These are phyloP conservation scores for Abrostola triplasia DNA, from an alignment of 2,888 invertebrate genomes.

Conservation along the genomic window DNA sequence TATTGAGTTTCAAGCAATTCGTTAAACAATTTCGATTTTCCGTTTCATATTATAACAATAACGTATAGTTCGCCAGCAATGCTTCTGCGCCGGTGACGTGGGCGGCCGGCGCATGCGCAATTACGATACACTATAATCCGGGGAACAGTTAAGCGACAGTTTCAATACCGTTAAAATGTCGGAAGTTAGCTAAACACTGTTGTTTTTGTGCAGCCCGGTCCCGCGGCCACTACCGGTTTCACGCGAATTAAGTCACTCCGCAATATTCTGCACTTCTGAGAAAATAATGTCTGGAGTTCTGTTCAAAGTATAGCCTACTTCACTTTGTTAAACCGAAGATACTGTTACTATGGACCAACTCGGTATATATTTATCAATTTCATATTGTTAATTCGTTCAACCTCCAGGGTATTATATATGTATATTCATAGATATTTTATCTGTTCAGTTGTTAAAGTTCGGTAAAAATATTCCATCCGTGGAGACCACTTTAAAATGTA, in stretches of 20 bases:
- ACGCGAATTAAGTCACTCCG: constrained; percentile 13
- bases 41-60: constrained; percentile 47
- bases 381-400: too few species aligned
- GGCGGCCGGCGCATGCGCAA: constrained; percentile 28
- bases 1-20: constrained; percentile 26
- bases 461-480: too few species aligned
- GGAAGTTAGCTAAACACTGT: constrained; percentile 34
- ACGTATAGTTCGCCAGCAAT: constrained; percentile 25
- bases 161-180: constrained; percentile 47
- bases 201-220: constrained; percentile 35
- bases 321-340: not conserved
- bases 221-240: constrained; percentile 9
- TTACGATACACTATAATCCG: constrained; percentile 45
- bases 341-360: too few species aligned
- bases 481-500: not conserved
- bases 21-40: constrained; percentile 40
- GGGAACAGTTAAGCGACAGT: constrained; percentile 40
- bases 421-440: too few species aligned
- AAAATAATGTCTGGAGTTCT: constrained; percentile 1
- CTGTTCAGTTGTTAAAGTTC: too few species aligned
- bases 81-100: constrained; percentile 42
- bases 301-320: not conserved
- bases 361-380: too few species aligned
- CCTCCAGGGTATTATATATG: too few species aligned
- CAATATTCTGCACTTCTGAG: constrained; percentile 9